Percentiles rank a stretch among this genome's conserved stretches.
phyloP scores from a whole-genome alignment of 2,797 vertebrate genomes.

The Enteromius anoplus region DNA sequence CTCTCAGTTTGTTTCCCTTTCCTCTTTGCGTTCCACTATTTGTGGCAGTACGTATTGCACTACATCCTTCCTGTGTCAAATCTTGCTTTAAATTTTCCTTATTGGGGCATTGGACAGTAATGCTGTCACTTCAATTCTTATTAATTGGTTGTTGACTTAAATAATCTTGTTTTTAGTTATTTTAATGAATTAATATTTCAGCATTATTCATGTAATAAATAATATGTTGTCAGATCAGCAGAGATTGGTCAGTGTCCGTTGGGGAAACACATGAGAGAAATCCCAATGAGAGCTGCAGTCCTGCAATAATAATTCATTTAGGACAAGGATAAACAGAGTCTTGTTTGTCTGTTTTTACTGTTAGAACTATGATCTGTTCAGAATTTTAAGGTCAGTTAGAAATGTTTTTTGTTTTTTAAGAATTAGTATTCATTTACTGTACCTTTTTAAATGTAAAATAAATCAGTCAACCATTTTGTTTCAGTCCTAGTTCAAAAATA shows the following conservation, averaged over 20 bases:
- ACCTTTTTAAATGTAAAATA: neutral
- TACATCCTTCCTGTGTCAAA: neutral
- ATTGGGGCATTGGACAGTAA: neutral
- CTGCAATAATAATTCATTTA: neutral
- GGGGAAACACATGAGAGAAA: neutral
- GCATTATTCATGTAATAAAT: neutral
- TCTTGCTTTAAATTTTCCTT: neutral
- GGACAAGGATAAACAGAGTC: neutral
- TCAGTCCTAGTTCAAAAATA: neutral
- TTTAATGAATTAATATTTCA: neutral
- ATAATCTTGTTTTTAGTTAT: neutral
- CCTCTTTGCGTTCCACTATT: slow-evolving; percentile 1
- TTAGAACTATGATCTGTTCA: neutral
- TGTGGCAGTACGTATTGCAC: neutral
- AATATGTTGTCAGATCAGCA: neutral
- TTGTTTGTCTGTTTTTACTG: neutral
- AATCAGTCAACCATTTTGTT: neutral
- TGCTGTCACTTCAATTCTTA: neutral
- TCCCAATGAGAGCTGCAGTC: neutral
- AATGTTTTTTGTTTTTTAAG: too few species aligned
- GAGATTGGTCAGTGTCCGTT: too few species aligned
- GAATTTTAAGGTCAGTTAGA: too few species aligned
- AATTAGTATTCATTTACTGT: neutral
- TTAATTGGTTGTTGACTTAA: neutral
- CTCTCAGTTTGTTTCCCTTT: neutral